These are phyloP conservation scores for Scrobipalpa atriplicella DNA, from an alignment of 2,888 invertebrate species.

Conservation along the genomic window DNA sequence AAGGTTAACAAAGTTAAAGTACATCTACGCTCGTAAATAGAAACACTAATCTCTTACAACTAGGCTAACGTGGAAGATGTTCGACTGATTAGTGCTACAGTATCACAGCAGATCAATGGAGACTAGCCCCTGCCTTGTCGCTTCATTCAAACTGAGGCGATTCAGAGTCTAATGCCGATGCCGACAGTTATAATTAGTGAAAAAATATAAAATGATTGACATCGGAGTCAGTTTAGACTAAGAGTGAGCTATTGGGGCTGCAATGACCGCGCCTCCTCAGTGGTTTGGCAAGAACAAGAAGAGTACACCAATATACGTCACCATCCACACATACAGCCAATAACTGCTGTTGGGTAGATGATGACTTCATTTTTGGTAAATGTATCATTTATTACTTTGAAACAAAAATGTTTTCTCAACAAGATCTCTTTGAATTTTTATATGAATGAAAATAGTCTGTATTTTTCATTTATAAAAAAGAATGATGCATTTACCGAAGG, in stretches of 20 bases:
- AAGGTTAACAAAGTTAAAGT: conserved; percentile 76
- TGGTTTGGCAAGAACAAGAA: conserved; percentile 47
- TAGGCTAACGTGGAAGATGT: conserved; percentile 78
- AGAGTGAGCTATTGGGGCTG: conserved; percentile 40
- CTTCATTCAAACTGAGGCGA: conserved; percentile 43
- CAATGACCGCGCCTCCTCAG: conserved; percentile 42
- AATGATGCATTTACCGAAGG: conserved; percentile 61
- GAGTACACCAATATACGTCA: conserved; percentile 41
- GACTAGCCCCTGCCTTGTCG: conserved; percentile 56
- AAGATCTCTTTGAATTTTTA: background rate
- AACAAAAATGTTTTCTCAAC: conserved; percentile 23
- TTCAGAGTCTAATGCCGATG: background rate
- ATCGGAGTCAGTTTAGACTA: conserved; percentile 39
- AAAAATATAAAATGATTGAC: conserved; percentile 10
- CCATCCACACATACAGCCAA: conserved; percentile 42
- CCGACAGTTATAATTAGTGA: background rate
- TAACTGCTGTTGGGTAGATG: conserved; percentile 44
- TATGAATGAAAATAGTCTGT: background rate
- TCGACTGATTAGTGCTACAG: conserved; percentile 73
- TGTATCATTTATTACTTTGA: conserved; percentile 47
- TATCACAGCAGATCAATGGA: conserved; percentile 79
- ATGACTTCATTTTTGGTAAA: conserved; percentile 45
- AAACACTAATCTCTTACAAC: conserved; percentile 77
- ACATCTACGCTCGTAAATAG: conserved; percentile 72
- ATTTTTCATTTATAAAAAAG: background rate